Percentiles rank a stretch among this genome's conserved stretches.
phyloP scores from a whole-genome alignment of 2,888 invertebrate genomes.

The Pristionchus japonicus region DNA sequence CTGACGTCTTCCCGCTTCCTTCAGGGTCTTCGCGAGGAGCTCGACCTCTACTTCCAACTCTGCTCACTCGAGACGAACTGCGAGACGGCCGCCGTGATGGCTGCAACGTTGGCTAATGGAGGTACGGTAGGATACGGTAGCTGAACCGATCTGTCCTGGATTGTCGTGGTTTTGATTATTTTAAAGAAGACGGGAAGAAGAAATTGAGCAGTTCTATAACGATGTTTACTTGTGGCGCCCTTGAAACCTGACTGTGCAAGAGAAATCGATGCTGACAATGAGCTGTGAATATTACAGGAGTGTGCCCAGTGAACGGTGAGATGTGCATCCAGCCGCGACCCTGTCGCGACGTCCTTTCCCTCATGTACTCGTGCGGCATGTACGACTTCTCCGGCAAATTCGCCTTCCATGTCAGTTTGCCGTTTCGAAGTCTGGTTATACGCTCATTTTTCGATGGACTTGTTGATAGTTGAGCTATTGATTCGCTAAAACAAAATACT shows the following conservation, averaged over 20 bases:
- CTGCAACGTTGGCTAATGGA: conserved; percentile 94
- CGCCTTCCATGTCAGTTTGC: conserved; percentile 84
- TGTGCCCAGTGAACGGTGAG: conserved; percentile 72
- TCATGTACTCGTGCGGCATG: conserved; percentile 96
- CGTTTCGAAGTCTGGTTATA: background rate
- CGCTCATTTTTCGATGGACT: background rate
- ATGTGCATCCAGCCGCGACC: conserved; percentile 79
- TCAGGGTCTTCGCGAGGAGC: conserved; percentile 77
- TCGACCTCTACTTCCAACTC: conserved; percentile 81
- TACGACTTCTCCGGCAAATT: conserved; percentile 76
- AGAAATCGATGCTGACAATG: background rate
- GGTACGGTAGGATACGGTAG: conserved; percentile 78
- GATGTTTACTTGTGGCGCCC: too few relatives aligned
- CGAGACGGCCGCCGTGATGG: conserved; percentile 92
- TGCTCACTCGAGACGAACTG: conserved; percentile 96
- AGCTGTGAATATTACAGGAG: conserved; percentile 55
- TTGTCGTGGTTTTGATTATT: too few relatives aligned
- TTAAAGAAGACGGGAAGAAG: too few relatives aligned
- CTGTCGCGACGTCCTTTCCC: conserved; percentile 93
- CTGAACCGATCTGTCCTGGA: too few relatives aligned
- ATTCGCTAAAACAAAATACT: too few relatives aligned
- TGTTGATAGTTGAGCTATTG: too few relatives aligned
- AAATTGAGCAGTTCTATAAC: too few relatives aligned
- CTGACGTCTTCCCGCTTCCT: background rate
- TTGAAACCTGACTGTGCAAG: too few relatives aligned